These are phyloP conservation scores for Pimephales promelas DNA, from an alignment of 2,113 vertebrate genomes.

Conservation along the genomic window DNA sequence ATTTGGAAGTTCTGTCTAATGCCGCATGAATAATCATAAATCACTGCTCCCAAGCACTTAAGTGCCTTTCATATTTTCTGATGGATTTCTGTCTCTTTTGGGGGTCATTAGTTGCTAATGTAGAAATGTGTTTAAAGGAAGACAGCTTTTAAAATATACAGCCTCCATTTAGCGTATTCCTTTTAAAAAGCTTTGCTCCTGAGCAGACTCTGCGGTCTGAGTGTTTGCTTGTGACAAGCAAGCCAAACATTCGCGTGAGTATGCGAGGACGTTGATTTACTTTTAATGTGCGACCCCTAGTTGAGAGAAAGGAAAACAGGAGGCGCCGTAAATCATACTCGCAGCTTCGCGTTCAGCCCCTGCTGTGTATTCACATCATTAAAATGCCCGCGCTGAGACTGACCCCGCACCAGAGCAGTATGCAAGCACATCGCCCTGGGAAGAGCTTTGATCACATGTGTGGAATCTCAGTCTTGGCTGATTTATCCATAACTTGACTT, in stretches of 20 bases:
- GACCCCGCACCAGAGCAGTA: conserved; percentile 7
- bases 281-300: conserved; percentile 55
- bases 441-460: conserved; percentile 46
- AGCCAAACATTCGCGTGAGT: conserved; percentile 48
- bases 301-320: conserved; percentile 50
- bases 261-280: conserved; percentile 46
- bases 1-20: conserved; percentile 39
- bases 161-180: conserved; percentile 36
- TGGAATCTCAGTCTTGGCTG: conserved; percentile 1
- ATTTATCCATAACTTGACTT: conserved; percentile 36
- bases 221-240: conserved; percentile 6
- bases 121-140: conserved; percentile 51
- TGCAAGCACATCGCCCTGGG: neutral
- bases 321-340: conserved; percentile 50
- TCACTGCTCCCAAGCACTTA: conserved; percentile 35
- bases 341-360: conserved; percentile 25
- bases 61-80: conserved; percentile 44
- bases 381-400: conserved; percentile 20
- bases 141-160: conserved; percentile 38
- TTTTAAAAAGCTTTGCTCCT: conserved; percentile 36
- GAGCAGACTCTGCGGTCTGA: conserved; percentile 13
- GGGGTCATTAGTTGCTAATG: conserved; percentile 46
- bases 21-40: conserved; percentile 38
- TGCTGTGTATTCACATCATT: conserved; percentile 46
- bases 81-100: conserved; percentile 49